These are phyloP conservation scores for Zygogramma bicolorata DNA, from an alignment of 2,888 invertebrate species.

Conservation along the genomic window DNA sequence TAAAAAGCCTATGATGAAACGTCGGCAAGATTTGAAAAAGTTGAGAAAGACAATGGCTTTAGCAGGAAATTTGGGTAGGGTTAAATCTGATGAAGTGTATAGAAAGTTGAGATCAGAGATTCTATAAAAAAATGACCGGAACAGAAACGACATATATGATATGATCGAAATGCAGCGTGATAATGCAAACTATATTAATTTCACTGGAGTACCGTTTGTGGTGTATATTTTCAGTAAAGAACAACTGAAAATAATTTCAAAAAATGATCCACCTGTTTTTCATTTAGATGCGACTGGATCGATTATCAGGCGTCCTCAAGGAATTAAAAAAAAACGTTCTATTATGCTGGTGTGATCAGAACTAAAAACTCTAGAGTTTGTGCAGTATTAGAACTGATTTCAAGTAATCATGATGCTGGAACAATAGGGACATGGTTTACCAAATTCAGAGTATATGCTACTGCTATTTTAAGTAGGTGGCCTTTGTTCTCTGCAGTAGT, in stretches of 20 bases:
- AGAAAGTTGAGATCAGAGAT: slow-evolving; percentile 7
- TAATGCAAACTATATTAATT: slow-evolving; percentile 3
- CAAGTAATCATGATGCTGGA: background rate
- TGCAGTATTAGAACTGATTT: background rate
- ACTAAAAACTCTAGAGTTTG: background rate
- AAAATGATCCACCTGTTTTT: background rate
- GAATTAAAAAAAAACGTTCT: background rate
- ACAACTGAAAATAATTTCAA: background rate
- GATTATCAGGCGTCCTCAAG: background rate
- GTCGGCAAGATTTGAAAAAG: background rate
- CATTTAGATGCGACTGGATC: slow-evolving; percentile 1
- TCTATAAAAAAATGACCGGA: background rate
- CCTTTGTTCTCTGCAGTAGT: slow-evolving; percentile 9
- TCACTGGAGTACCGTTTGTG: background rate
- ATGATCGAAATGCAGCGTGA: background rate
- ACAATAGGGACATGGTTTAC: background rate
- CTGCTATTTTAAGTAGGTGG: background rate
- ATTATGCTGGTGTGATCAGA: slow-evolving; percentile 14
- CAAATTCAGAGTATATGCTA: slow-evolving; percentile 8
- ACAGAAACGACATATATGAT: background rate
- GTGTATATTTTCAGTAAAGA: slow-evolving; percentile 12
- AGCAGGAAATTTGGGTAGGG: background rate
- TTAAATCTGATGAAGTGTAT: slow-evolving; percentile 1
- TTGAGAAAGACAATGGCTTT: background rate
- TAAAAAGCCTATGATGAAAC: background rate